Evolutionary conservation across 2,113 vertebrate genomes (phyloP).

Genomic region (Elaphurus davidianus): DNA sequence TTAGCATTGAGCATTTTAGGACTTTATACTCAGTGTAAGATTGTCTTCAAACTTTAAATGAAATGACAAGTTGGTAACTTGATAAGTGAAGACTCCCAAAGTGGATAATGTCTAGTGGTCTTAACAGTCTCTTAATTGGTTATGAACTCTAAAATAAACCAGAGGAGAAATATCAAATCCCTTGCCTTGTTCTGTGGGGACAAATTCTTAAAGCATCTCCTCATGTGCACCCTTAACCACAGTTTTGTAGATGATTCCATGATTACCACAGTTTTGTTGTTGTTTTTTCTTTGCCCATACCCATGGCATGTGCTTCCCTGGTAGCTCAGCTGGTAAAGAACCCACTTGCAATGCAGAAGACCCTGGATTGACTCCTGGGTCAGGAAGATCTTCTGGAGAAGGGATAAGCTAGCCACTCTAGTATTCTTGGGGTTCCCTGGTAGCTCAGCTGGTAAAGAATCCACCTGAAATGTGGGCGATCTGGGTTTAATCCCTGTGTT

Average conservation of each 20-base stretch:
- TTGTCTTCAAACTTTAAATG: neutral
- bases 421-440: neutral
- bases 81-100: neutral
- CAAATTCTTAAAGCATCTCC: neutral
- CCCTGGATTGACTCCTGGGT: neutral
- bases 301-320: neutral
- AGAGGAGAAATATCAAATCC: neutral
- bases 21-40: neutral
- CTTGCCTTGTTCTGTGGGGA: fast-evolving
- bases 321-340: neutral
- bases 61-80: neutral
- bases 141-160: neutral
- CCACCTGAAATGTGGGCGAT: neutral
- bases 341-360: neutral
- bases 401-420: neutral
- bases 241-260: neutral
- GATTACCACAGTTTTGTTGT: neutral
- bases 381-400: neutral
- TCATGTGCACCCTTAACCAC: fast-evolving
- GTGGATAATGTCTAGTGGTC: neutral
- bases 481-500: neutral
- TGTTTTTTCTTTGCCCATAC: neutral
- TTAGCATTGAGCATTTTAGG: neutral
- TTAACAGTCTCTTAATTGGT: neutral
- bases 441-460: neutral